Evolutionary conservation across 2,113 vertebrate species (phyloP), one percentile per base, ranked within the genome.

Genomic region (Cephalophus harveyi): DNA sequence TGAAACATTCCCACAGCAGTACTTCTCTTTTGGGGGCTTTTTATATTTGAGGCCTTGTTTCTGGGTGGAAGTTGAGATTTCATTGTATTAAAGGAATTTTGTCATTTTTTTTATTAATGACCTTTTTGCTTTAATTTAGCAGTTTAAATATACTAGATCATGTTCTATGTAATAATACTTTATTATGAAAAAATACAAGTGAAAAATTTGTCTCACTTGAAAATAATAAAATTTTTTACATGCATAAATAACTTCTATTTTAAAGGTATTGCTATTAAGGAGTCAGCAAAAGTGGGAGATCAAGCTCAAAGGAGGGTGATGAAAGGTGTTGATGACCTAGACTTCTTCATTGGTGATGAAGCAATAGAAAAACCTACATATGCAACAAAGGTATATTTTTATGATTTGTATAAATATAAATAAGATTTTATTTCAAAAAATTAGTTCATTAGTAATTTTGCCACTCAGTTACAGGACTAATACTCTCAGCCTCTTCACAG

Each of bases 341-440:
- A 99, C 98, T 99, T 99, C 99, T 99, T 99, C 99, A 99, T 99
- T 55, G 99, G 99, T 74, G 99, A 99, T 78, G 99, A 99, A 99
- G 99, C 99, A 93, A 99, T 99, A 98, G 99, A 99, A 98, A 99
- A 99, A 98, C 99, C 99, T 97, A 98, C 99, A 60, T 99, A 99
- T 89, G 99, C 99, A 98, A 99, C 99, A 93, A 99, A 99, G 99
- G 99, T 99, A 99, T 88, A 81, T 96, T 88, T 33, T 95, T 30
- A 91, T 95, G 17, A 79, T 74, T 48, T 52, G 10, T 92, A 4
- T 52, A 87, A 90, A 82, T 64, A 2, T 67, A 4, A 36, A 88
- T 96, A 89, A 59, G 43, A 0, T 88, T 12, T 17, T 85, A 2
- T 94, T 97, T 40, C 62, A 97, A 96, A 97, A 97, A 16, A 28